Base-by-base conservation (phyloP, 2,888 invertebrate species). In the Ptychoptera contaminata region DNA sequence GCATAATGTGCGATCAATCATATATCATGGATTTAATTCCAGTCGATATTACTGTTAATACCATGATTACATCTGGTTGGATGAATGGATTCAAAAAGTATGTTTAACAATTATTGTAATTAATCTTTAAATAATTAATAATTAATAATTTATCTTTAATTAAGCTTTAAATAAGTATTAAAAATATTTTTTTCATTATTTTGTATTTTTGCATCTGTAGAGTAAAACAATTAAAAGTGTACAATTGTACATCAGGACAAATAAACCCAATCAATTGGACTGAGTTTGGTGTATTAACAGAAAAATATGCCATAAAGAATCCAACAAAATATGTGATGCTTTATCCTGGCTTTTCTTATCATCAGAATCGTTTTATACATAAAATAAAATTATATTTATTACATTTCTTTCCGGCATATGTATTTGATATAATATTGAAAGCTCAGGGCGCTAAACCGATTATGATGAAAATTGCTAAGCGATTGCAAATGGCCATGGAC, bases 161-260 rank as follows among this genome's bases (percentile, higher is more conserved):
- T n/a, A n/a, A n/a, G n/a, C n/a, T n/a, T n/a, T n/a, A n/a, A n/a
- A n/a, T n/a, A n/a, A n/a, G n/a, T n/a, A n/a, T n/a, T n/a, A n/a
- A n/a, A n/a, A n/a, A n/a, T n/a, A n/a, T n/a, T n/a, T n/a, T n/a
- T n/a, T n/a, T n/a, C n/a, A n/a, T n/a, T n/a, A n/a, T n/a, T n/a
- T n/a, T n/a, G n/a, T n/a, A n/a, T n/a, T n/a, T n/a, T n/a, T 15
- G 30, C 31, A 35, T 29, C 14, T n/a, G 11, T 16, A 67, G 68
- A 48, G 63, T 65, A 23, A 68, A 67, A 55, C 61, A 59, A n/a
- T 68, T 72, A 53, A 58, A 79, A 34, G 83, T 97, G 1, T 93
- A 91, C 67, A 94, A 97, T 61, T 90, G 92, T 56, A 91, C 91
- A 0, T 87, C 90, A 1, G 90, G 96, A 0, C 73, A 77, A 16